Conservation (phyloP, 2,888 invertebrate species). For the Caenorhabditis sp. region DNA sequence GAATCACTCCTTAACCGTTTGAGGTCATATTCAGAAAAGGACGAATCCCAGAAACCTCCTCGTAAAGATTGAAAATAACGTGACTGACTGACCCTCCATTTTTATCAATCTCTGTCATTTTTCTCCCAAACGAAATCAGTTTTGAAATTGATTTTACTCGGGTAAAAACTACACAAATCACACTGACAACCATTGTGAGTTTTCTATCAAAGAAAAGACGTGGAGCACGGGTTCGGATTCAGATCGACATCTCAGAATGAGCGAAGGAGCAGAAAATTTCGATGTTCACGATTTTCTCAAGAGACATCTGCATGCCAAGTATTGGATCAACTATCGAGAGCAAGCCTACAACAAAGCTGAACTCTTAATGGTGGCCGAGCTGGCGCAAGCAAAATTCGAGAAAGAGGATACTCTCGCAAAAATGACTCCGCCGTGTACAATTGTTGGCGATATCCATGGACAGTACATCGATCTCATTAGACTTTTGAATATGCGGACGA, state of each 20-base stretch:
- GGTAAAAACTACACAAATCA: background rate
- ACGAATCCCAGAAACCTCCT: no score
- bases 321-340: constrained; percentile 49
- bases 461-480: constrained; percentile 56
- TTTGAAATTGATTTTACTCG: constrained; percentile 1
- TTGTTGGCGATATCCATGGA: constrained; percentile 68
- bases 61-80: no score
- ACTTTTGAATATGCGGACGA: constrained; percentile 27
- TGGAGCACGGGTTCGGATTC: background rate
- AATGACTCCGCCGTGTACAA: constrained; percentile 55
- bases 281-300: constrained; percentile 37
- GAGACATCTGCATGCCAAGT: constrained; percentile 32
- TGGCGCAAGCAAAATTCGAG: constrained; percentile 34
- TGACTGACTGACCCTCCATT: no score
- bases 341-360: constrained; percentile 37
- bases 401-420: constrained; percentile 23
- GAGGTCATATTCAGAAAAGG: no score
- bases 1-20: no score
- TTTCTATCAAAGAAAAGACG: background rate
- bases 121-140: background rate
- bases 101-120: background rate
- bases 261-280: constrained; percentile 21
- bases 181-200: background rate
- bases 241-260: constrained; percentile 27
- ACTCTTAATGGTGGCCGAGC: constrained; percentile 18